phyloP scores from a whole-genome alignment of 1,140 invertebrate genomes.

The Arctopsyche grandis region DNA sequence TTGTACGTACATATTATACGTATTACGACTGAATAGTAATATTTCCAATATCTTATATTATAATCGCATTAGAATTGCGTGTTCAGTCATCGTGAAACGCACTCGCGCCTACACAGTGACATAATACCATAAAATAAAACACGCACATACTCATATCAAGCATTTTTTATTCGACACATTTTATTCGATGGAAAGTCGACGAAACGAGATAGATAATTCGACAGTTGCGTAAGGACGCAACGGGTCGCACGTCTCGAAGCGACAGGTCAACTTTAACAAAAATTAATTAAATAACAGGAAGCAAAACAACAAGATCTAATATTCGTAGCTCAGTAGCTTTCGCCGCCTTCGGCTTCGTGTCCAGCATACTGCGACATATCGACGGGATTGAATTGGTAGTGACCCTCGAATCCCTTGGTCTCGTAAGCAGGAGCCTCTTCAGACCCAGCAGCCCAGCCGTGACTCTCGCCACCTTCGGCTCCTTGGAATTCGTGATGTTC shows the following conservation, averaged over 20 bases:
- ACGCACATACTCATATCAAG: not conserved
- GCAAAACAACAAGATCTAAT: constrained; percentile 26
- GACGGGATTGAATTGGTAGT: constrained; percentile 41
- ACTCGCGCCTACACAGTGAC: too few species aligned
- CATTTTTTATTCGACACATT: not conserved
- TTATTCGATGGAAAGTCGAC: not conserved
- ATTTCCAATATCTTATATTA: too few species aligned
- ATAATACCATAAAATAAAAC: too few species aligned
- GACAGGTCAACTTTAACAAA: not conserved
- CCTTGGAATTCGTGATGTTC: constrained; percentile 36
- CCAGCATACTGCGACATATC: constrained; percentile 41
- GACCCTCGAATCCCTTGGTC: constrained; percentile 34
- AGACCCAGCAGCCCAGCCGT: constrained; percentile 19
- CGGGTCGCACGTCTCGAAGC: not conserved
- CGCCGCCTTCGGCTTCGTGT: constrained; percentile 37
- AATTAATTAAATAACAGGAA: constrained; percentile 44
- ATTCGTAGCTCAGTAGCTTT: constrained; percentile 38
- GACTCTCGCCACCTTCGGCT: constrained; percentile 35
- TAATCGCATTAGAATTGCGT: too few species aligned
- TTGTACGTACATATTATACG: too few species aligned
- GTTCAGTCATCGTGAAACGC: too few species aligned
- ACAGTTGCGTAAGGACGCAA: not conserved
- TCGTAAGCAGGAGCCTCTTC: constrained; percentile 43
- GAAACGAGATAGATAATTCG: constrained; percentile 8
- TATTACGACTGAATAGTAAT: too few species aligned